Evolutionary conservation across 2,888 invertebrate species (phyloP).

Genomic region (Diachrysia chrysitis): DNA sequence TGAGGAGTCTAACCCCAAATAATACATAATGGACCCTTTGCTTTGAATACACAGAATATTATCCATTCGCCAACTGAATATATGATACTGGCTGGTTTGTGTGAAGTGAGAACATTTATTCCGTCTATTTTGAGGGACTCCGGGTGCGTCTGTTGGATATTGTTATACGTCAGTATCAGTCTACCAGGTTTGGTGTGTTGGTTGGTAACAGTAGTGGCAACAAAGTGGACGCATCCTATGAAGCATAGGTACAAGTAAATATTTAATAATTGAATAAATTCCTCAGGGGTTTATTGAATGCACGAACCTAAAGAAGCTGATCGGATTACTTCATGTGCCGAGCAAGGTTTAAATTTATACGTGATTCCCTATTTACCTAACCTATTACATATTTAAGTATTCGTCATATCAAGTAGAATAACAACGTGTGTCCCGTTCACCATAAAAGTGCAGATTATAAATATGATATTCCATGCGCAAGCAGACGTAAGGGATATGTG

Average conservation of each 20-base stretch:
- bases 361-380: background rate
- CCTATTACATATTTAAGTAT: background rate
- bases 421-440: background rate
- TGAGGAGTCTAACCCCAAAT: constrained; percentile 18
- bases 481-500: constrained; percentile 55
- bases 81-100: constrained; percentile 41
- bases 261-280: too few relatives aligned
- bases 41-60: constrained; percentile 50
- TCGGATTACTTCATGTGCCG: too few relatives aligned
- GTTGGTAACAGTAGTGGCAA: background rate
- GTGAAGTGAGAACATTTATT: background rate
- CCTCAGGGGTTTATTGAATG: too few relatives aligned
- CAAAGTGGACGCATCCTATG: too few relatives aligned
- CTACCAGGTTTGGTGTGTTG: background rate
- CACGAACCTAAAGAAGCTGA: too few relatives aligned
- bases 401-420: background rate
- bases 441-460: background rate
- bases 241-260: too few relatives aligned
- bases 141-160: too few relatives aligned
- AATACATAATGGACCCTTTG: constrained; percentile 47
- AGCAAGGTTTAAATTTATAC: too few relatives aligned
- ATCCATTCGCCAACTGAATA: constrained; percentile 27
- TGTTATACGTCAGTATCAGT: too few relatives aligned
- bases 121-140: too few relatives aligned
- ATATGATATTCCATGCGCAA: constrained; percentile 26